These are phyloP conservation scores for Synanceia verrucosa DNA, from an alignment of 2,797 vertebrate genomes.

Conservation along the genomic window DNA sequence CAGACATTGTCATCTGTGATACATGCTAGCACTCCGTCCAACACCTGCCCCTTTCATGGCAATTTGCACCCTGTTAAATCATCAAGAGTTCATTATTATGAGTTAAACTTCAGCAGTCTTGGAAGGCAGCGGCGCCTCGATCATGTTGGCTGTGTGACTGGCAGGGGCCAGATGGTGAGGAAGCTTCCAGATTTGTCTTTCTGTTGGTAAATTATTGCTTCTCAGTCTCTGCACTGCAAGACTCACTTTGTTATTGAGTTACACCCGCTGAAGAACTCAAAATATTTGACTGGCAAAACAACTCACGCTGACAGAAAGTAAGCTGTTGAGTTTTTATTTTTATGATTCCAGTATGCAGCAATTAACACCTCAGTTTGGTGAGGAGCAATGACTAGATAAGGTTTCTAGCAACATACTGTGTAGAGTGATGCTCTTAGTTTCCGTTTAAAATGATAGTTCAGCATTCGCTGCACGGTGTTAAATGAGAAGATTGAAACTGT, in stretches of 20 bases:
- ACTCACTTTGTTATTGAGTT: conserved; percentile 45
- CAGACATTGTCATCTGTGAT: conserved; percentile 60
- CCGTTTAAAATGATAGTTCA: neutral
- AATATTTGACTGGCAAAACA: conserved; percentile 61
- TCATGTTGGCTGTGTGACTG: conserved; percentile 64
- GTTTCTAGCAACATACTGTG: neutral
- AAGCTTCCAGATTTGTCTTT: conserved; percentile 63
- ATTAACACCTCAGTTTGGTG: conserved; percentile 35
- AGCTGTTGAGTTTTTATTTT: conserved; percentile 19
- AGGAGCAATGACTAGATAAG: neutral
- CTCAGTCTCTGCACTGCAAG: conserved; percentile 42
- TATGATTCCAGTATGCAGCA: conserved; percentile 9
- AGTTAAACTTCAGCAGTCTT: conserved; percentile 69
- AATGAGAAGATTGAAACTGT: too few species aligned
- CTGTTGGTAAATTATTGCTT: conserved; percentile 61
- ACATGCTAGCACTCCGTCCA: conserved; percentile 51
- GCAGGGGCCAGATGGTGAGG: conserved; percentile 66
- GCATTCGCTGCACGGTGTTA: neutral
- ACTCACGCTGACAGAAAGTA: conserved; percentile 36
- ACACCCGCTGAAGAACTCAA: conserved; percentile 43
- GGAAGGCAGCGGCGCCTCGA: conserved; percentile 56
- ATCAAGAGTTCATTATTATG: conserved; percentile 73
- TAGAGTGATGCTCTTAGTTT: neutral
- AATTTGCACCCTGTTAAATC: conserved; percentile 66
- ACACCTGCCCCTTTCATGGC: conserved; percentile 71